Evolutionary conservation across 2,888 invertebrate genomes (phyloP), one percentile per base, ranked within the genome.

Genomic region (Aradus depressus): DNA sequence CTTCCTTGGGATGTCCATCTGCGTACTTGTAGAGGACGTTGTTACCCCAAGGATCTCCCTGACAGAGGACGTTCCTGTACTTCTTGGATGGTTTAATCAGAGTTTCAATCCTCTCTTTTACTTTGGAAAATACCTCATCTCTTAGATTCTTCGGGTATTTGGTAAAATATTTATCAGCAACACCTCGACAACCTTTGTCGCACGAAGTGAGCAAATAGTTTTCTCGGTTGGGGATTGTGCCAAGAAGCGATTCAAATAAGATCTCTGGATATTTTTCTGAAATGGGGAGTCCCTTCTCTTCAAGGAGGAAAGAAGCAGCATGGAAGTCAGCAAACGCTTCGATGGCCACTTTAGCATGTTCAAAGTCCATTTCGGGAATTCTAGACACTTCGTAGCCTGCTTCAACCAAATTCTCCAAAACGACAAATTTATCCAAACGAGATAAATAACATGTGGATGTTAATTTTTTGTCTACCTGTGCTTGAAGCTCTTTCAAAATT

Each of bases 41-140:
- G 39, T 54, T 56, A 3, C 51, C 52, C 56, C 56, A 56, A 4
- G 56, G 52, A 26, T 56, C 56, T 0, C 56, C 56, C 6, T 56
- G 56, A 45, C 50, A 50, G 22, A 54, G 22, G 4, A 56, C 54
- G 32, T 51, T 54, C 28, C 31, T 39, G 44, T 34, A 54, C 18
- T 49, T 51, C 26, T 45, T 37, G 18, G 48, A 32, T 1, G 47
- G 42, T 32, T 44, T 44, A 10, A n/a, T 8, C 8, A 37, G 12
- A 32, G 45, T 38, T 2, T 10, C 14, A 1, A 45, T 23, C 3
- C 25, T 23, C n/a, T 38, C 38, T 1, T 28, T 22, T 4, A 51
- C 44, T 12, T 39, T 41, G 4, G 22, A 4, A 32, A 55, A 51
- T 3, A 52, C n/a, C 10, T 14, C 23, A 2, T 45, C 43, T 16